phyloP scores from a whole-genome alignment of 2,797 vertebrate genomes.

The Kryptopterus vitreolus region DNA sequence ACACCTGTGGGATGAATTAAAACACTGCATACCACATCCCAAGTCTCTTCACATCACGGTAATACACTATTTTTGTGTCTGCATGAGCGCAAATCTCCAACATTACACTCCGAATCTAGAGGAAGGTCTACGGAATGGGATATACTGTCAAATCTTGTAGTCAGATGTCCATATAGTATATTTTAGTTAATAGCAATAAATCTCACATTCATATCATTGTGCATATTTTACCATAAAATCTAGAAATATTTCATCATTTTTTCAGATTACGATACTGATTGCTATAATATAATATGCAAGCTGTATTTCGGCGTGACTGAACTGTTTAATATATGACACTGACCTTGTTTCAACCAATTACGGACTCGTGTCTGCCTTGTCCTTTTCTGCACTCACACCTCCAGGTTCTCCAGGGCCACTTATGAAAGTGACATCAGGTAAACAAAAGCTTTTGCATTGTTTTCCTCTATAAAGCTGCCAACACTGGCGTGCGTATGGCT shows the following conservation, averaged over 20 bases:
- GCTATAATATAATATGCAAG: background rate
- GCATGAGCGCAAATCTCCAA: too few species aligned
- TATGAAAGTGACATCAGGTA: slow-evolving; percentile 46
- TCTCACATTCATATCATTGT: background rate
- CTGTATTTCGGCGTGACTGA: background rate
- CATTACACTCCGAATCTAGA: too few species aligned
- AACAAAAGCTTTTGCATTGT: slow-evolving; percentile 43
- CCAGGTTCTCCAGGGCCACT: slow-evolving; percentile 35
- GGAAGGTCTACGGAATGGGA: too few species aligned
- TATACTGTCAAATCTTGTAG: too few species aligned
- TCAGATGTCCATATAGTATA: background rate
- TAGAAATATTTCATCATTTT: background rate
- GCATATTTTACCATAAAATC: background rate
- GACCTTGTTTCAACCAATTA: background rate
- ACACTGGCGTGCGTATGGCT: slow-evolving; percentile 52
- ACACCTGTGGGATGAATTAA: too few species aligned
- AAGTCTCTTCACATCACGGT: too few species aligned
- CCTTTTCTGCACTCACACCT: slow-evolving; percentile 13
- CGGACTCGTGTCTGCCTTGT: background rate
- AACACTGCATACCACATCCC: too few species aligned
- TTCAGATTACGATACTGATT: background rate
- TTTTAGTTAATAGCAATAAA: background rate
- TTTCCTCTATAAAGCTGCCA: slow-evolving; percentile 53
- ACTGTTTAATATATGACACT: background rate
- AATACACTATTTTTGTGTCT: too few species aligned